These are phyloP conservation scores for Jordanella pulchra DNA, from an alignment of 2,797 vertebrate species.

Conservation along the genomic window DNA sequence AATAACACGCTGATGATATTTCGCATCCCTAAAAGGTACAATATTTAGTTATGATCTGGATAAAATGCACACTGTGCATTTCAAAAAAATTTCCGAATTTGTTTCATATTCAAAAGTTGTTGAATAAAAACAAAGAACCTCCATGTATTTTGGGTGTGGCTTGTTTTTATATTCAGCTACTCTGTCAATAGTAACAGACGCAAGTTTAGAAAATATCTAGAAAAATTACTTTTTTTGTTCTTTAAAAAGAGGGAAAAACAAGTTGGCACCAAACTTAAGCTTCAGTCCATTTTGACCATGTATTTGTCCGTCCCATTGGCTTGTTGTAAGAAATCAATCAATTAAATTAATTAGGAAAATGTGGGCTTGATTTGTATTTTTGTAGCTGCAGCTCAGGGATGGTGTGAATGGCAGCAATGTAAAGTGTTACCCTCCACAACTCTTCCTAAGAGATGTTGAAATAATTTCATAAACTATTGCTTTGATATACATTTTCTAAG, in stretches of 20 bases:
- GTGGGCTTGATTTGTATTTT: neutral
- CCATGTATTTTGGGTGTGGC: neutral
- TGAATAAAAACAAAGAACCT: neutral
- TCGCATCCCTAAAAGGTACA: neutral
- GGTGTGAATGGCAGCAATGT: too few species aligned
- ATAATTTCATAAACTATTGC: neutral
- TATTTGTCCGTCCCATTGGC: too few species aligned
- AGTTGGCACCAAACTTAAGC: too few species aligned
- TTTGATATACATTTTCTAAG: neutral
- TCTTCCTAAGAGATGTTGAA: neutral
- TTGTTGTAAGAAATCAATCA: too few species aligned
- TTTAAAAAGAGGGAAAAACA: too few species aligned
- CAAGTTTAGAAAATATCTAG: too few species aligned
- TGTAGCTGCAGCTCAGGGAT: neutral
- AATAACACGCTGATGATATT: too few species aligned
- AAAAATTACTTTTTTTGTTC: too few species aligned
- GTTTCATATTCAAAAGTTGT: neutral
- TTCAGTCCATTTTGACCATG: too few species aligned
- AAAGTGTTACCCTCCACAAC: too few species aligned
- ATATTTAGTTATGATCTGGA: neutral
- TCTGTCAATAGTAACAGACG: too few species aligned
- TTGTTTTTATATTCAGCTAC: neutral
- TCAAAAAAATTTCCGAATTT: neutral
- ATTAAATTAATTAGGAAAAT: neutral
- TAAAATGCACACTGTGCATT: neutral